These are phyloP conservation scores for Ophion ventricosus DNA, from an alignment of 2,888 invertebrate genomes.

Conservation along the genomic window DNA sequence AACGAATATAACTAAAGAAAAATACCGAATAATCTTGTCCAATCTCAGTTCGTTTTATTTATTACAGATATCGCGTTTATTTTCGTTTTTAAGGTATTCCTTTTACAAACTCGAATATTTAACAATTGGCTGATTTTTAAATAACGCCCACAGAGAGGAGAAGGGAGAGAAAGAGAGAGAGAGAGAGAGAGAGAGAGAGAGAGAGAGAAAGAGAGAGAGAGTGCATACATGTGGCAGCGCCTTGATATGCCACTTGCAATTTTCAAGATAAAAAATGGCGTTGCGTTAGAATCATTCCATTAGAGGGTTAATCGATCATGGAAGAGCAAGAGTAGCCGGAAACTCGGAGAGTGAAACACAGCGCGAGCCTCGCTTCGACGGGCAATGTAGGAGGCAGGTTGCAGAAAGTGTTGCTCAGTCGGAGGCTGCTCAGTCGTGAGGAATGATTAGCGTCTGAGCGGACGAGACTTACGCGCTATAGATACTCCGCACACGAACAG, in stretches of 20 bases:
- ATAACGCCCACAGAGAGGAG: not conserved
- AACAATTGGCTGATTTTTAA: too few relatives aligned
- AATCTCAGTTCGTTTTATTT: too few relatives aligned
- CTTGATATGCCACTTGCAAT: not conserved
- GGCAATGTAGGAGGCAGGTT: not conserved
- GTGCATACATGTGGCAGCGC: not conserved
- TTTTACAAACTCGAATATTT: too few relatives aligned
- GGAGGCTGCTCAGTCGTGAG: not conserved
- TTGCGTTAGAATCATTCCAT: not conserved
- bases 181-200: not conserved
- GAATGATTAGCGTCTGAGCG: not conserved
- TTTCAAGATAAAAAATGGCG: not conserved
- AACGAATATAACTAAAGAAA: too few relatives aligned
- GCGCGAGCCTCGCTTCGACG: not conserved
- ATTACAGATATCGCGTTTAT: too few relatives aligned
- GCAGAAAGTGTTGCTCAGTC: not conserved
- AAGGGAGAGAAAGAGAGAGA: not conserved
- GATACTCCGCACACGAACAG: too few relatives aligned
- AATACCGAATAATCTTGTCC: too few relatives aligned
- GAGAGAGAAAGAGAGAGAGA: too few relatives aligned
- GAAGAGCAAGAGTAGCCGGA: not conserved
- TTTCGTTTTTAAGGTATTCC: too few relatives aligned
- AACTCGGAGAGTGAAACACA: not conserved
- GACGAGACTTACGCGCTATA: not conserved
- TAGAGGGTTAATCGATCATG: not conserved